These are phyloP conservation scores for Capreolus pygargus DNA, from an alignment of 2,113 vertebrate genomes.

Conservation along the genomic window DNA sequence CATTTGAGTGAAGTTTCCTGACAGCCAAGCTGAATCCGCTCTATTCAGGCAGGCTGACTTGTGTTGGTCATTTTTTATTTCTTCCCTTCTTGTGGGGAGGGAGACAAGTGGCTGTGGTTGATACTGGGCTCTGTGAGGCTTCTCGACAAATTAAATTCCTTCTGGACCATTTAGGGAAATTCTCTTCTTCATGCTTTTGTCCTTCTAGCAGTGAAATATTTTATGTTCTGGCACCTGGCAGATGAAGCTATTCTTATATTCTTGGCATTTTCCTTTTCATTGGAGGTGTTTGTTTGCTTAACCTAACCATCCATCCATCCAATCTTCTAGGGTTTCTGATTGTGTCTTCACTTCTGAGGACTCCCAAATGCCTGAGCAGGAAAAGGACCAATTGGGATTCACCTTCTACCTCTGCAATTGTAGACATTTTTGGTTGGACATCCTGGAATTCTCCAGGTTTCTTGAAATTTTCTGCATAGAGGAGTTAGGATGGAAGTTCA, in stretches of 20 bases:
- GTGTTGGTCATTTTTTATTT: not conserved
- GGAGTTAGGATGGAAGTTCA: not conserved
- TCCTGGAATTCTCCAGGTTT: not conserved
- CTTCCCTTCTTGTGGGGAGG: not conserved
- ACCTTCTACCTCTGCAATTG: not conserved
- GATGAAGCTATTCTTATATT: not conserved
- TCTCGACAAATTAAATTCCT: not conserved
- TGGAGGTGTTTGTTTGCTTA: not conserved
- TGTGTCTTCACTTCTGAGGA: not conserved
- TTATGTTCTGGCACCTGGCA: not conserved
- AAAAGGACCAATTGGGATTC: not conserved
- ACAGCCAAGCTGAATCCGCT: constrained; percentile 61
- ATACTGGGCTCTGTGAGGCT: not conserved
- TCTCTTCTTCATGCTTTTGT: not conserved
- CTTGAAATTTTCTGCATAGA: not conserved
- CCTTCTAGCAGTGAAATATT: not conserved
- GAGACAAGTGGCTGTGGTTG: not conserved
- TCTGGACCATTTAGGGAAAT: not conserved
- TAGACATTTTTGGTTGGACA: not conserved
- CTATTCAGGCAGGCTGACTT: not conserved
- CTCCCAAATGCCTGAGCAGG: not conserved
- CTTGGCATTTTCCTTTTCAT: not conserved
- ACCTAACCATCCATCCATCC: not conserved
- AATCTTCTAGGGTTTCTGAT: not conserved
- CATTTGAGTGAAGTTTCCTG: constrained; percentile 72